These are phyloP conservation scores for Andrena camellia DNA, from an alignment of 2,888 invertebrate species.

Conservation along the genomic window DNA sequence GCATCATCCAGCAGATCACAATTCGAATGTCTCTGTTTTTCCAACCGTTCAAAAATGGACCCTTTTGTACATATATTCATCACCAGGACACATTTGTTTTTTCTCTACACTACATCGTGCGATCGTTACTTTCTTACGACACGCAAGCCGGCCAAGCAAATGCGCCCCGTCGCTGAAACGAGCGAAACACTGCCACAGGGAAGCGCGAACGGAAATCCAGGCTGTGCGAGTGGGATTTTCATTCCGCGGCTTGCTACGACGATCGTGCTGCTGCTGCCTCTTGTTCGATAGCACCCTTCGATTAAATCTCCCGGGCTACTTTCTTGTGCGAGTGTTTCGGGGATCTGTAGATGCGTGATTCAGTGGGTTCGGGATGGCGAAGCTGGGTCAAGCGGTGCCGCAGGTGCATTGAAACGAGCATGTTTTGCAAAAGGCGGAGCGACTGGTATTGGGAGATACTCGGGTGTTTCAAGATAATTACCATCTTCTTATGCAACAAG, in stretches of 20 bases:
- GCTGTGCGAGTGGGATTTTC: neutral
- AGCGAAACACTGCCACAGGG: neutral
- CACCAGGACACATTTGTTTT: neutral
- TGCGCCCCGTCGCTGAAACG: neutral
- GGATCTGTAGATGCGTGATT: too few species aligned
- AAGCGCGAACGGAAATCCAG: neutral
- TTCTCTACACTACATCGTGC: slow-evolving; percentile 11
- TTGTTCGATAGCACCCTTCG: too few species aligned
- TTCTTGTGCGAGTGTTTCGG: too few species aligned
- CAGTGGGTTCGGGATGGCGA: too few species aligned
- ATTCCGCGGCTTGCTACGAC: neutral
- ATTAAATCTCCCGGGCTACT: too few species aligned
- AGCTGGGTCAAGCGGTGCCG: too few species aligned
- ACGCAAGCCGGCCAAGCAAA: slow-evolving; percentile 4
- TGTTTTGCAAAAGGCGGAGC: too few species aligned
- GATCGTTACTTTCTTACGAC: neutral
- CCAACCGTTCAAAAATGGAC: slow-evolving; percentile 24
- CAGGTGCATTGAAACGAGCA: too few species aligned
- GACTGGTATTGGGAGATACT: too few species aligned
- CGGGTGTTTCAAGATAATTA: too few species aligned
- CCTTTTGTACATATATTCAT: neutral
- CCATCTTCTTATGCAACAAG: too few species aligned
- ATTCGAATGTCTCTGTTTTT: slow-evolving; percentile 88
- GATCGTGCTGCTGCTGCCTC: too few species aligned
- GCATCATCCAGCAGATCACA: slow-evolving; percentile 90